Percentiles rank a stretch among this genome's conserved stretches.
These are phyloP conservation scores for Microctonus hyperodae DNA, from an alignment of 2,888 invertebrate species.

Conservation along the genomic window DNA sequence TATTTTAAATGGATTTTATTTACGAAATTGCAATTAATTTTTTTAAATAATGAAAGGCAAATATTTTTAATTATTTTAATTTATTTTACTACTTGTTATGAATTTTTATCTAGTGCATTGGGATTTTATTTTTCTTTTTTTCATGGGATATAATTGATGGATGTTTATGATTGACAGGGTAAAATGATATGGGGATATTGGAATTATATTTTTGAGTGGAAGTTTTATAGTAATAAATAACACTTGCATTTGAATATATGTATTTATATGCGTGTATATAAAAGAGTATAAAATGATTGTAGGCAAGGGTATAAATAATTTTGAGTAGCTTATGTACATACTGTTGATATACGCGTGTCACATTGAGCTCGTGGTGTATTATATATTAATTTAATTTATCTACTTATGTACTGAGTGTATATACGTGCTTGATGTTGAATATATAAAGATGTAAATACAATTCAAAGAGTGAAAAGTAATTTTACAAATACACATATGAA, in stretches of 20 bases:
- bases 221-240: neutral
- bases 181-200: too few species aligned
- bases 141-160: too few species aligned
- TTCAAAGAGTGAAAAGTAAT: neutral
- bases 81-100: too few species aligned
- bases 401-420: constrained; percentile 2
- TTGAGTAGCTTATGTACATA: neutral
- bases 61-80: too few species aligned
- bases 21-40: too few species aligned
- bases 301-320: constrained; percentile 39
- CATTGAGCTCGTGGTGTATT: too few species aligned
- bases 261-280: neutral
- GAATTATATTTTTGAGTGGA: neutral
- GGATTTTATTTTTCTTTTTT: too few species aligned
- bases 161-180: too few species aligned
- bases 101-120: too few species aligned
- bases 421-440: neutral
- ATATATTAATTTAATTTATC: constrained; percentile 40
- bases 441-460: neutral
- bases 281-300: constrained; percentile 2
- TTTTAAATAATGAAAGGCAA: too few species aligned
- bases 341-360: constrained; percentile 27
- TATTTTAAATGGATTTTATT: too few species aligned
- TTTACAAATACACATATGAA: neutral
- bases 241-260: neutral